Base-by-base conservation (phyloP, 2,797 vertebrate species). In the Schizopygopsis pylzovi region DNA sequence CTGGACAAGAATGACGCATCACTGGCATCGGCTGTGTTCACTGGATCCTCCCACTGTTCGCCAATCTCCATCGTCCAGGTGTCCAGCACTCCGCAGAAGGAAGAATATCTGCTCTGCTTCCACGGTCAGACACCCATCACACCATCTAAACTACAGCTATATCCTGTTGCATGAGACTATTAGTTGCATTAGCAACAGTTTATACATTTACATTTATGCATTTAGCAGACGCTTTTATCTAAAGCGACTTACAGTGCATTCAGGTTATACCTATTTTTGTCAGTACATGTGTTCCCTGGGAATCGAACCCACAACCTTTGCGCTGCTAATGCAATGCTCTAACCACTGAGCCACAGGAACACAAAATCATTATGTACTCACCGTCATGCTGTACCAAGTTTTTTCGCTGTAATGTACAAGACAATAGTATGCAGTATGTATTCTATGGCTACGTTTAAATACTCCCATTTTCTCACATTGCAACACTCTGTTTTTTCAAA, bases 21-120 rank as follows among this genome's bases (percentile, higher is more conserved):
- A 13, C 93, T 97, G 94, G 95, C 96, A 0, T 96, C 97, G 28
- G 96, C 96, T 9, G 93, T 97, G 85, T 97, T 97, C 84, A 96
- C 96, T 49, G 93, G 96, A n/a, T 96, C 97, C 15, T 96, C 95
- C 89, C 96, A 96, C 93, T 96, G 96, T 84, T 97, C 97, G 87
- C 97, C 97, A 1, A 96, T 97, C 79, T 95, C 96, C 28, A 96
- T 97, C 87, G 94, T 97, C 93, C 97, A 97, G 91, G 96, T 97
- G 91, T 97, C 96, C 82, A 91, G 94, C 1, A 85, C 95, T 0
- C 94, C 96, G 68, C 96, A 97, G 94, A 95, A 96, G 87, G 97
- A 97, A 71, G 97, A 97, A 84, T 97, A 97, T 82, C 92, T 97
- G 89, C 96, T 97, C 72, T 97, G 97, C 90, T 97, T 97, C 92